A percentile compares a stretch with the other conserved stretches of the same genome.
Evolutionary conservation across 2,113 vertebrate species (phyloP).

Genomic region (Artemisiospiza belli): DNA sequence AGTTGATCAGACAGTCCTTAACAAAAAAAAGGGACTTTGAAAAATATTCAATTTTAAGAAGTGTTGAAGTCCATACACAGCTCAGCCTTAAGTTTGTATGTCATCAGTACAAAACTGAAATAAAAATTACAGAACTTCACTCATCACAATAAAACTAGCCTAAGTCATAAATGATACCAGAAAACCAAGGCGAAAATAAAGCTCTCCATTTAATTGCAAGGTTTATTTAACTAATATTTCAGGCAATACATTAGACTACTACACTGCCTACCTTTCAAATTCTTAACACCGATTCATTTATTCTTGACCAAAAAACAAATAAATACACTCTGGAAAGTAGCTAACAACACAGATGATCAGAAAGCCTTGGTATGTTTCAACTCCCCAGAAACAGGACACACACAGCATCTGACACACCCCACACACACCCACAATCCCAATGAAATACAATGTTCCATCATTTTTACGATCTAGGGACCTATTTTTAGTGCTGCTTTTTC

Average conservation of each 20-base stretch:
- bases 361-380: neutral
- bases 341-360: neutral
- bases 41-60: neutral
- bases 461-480: neutral
- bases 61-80: neutral
- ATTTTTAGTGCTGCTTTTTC: neutral
- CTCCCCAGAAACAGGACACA: neutral
- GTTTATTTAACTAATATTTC: neutral
- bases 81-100: neutral
- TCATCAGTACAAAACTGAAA: neutral
- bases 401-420: rapidly evolving
- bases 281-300: neutral
- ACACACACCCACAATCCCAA: neutral
- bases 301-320: neutral
- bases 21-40: neutral
- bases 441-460: neutral
- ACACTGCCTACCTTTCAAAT: neutral
- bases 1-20: neutral
- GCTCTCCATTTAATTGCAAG: neutral
- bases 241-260: neutral
- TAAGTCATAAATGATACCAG: neutral
- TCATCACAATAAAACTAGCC: neutral
- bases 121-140: neutral
- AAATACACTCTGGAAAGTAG: neutral
- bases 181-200: neutral